These are phyloP conservation scores for Anguilla japonica DNA, from an alignment of 2,113 vertebrate species.

Conservation along the genomic window DNA sequence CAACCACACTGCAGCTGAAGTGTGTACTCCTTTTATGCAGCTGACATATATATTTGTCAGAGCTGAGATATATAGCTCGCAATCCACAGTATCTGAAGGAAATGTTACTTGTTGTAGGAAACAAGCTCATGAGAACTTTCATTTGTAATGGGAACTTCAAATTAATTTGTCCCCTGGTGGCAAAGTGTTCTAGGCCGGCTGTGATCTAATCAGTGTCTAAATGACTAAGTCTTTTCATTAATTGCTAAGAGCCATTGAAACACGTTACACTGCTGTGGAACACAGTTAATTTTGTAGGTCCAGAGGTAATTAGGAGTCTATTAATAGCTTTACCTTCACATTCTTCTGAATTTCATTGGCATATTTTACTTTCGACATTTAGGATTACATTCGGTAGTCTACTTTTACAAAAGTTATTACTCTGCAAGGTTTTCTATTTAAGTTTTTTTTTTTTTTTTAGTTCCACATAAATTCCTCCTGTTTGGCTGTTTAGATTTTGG, in stretches of 20 bases:
- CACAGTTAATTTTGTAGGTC: slow-evolving; percentile 45
- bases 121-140: neutral
- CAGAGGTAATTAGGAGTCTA: slow-evolving; percentile 27
- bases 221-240: slow-evolving; percentile 4
- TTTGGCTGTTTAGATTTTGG: neutral
- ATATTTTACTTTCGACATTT: neutral
- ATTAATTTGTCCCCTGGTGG: neutral
- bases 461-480: neutral
- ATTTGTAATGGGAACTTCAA: neutral
- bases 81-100: neutral
- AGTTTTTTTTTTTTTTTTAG: neutral
- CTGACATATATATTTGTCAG: neutral
- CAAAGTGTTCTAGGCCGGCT: neutral
- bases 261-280: slow-evolving; percentile 32
- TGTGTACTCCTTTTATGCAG: neutral
- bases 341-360: neutral
- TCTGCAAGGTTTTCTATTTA: slow-evolving; percentile 22
- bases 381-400: neutral
- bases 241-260: slow-evolving; percentile 35
- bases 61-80: neutral
- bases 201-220: slow-evolving; percentile 10
- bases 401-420: slow-evolving; percentile 37
- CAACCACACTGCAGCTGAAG: too few relatives aligned
- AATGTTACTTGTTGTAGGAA: neutral
- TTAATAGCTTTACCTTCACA: slow-evolving; percentile 37